phyloP scores from a whole-genome alignment of 2,888 invertebrate species.

The Smittia sp. region DNA sequence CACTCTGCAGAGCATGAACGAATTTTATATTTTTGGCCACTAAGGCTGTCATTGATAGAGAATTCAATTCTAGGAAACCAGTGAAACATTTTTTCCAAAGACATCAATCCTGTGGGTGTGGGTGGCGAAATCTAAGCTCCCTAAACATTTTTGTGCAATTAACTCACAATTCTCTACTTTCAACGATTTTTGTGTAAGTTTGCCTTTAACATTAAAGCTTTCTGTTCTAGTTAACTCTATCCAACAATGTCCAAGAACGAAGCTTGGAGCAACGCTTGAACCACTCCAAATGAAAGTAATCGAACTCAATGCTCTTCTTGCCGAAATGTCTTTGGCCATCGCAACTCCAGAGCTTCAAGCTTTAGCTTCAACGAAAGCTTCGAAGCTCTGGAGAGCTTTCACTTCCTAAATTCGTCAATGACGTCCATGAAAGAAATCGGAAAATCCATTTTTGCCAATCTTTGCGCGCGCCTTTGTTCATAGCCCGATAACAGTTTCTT shows the following conservation, averaged over 20 bases:
- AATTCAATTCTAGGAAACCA: slow-evolving; percentile 9
- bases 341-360: not conserved
- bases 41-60: not conserved
- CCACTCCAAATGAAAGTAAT: too few species aligned
- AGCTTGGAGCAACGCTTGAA: too few species aligned
- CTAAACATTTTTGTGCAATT: not conserved
- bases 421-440: not conserved
- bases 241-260: too few species aligned
- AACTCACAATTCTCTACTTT: not conserved
- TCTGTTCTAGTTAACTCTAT: not conserved
- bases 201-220: slow-evolving; percentile 7
- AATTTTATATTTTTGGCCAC: not conserved
- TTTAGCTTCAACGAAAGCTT: not conserved
- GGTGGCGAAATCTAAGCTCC: not conserved
- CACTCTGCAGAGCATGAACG: too few species aligned
- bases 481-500: too few species aligned
- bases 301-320: too few species aligned
- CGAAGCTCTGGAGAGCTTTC: not conserved
- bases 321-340: too few species aligned
- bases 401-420: not conserved
- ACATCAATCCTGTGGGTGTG: not conserved
- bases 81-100: not conserved
- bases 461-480: not conserved
- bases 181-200: not conserved
- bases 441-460: not conserved